A percentile compares a stretch with the other conserved stretches of the same genome.
These are phyloP conservation scores for Trichogramma dendrolimi DNA, from an alignment of 2,888 invertebrate species.

Conservation along the genomic window DNA sequence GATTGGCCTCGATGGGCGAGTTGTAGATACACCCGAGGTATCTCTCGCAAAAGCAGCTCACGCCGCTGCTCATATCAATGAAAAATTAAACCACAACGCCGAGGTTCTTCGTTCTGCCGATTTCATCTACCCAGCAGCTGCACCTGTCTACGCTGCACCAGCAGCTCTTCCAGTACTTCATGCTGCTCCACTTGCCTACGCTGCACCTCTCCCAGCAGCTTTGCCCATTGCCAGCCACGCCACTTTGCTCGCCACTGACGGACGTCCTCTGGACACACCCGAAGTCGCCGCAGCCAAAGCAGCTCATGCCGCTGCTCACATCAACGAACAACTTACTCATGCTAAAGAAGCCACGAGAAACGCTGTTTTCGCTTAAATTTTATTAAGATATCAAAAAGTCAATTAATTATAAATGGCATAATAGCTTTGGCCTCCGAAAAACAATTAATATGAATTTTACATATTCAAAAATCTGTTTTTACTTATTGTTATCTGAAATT, in stretches of 20 bases:
- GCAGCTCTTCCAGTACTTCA: conserved; percentile 7
- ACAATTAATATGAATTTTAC: too few relatives aligned
- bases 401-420: too few relatives aligned
- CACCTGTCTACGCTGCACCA: conserved; percentile 12
- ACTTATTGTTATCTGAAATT: too few relatives aligned
- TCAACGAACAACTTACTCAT: conserved; percentile 32
- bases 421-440: too few relatives aligned
- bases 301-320: conserved; percentile 38
- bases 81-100: conserved; percentile 37
- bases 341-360: conserved; percentile 34
- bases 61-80: conserved; percentile 42
- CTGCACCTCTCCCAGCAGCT: conserved; percentile 11
- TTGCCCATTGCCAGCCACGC: conserved; percentile 9
- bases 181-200: conserved; percentile 12
- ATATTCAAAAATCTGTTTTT: too few relatives aligned
- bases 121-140: conserved; percentile 23
- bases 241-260: conserved; percentile 30
- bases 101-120: conserved; percentile 37
- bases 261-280: conserved; percentile 37
- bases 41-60: conserved; percentile 41
- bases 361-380: background rate
- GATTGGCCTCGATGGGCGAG: conserved; percentile 40
- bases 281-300: conserved; percentile 39
- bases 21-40: conserved; percentile 42
- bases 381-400: too few relatives aligned